Conservation (phyloP, 2,888 invertebrate species). For the Rhyacophila evoluta region DNA sequence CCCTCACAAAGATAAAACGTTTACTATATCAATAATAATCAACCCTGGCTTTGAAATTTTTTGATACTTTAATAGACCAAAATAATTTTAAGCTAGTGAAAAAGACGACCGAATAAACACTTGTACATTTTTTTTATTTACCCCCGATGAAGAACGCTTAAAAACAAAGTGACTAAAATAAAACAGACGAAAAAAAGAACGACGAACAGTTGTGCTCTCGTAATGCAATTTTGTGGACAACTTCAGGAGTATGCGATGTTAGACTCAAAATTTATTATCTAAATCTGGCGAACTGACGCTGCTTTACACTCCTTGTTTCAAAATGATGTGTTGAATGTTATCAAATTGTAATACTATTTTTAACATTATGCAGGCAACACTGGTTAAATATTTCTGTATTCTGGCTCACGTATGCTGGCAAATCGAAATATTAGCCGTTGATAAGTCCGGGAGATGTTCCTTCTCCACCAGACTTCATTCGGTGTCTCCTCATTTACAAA, state of each 20-base stretch:
- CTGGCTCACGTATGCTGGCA: no score
- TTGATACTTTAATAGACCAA: constrained; percentile 15
- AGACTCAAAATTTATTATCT: no score
- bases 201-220: neutral
- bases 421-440: no score
- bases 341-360: neutral
- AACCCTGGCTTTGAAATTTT: constrained; percentile 20
- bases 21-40: neutral
- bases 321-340: no score
- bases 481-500: no score
- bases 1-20: neutral
- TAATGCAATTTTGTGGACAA: neutral
- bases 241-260: neutral
- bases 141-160: neutral
- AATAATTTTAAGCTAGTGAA: constrained; percentile 2
- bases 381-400: neutral
- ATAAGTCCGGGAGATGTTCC: no score
- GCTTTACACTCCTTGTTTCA: no score
- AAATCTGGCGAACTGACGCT: neutral
- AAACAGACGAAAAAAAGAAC: neutral
- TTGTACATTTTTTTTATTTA: neutral
- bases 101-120: neutral
- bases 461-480: no score
- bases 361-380: neutral
- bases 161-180: neutral